Conservation (phyloP, 2,113 vertebrate genomes). For the Otus sunia region DNA sequence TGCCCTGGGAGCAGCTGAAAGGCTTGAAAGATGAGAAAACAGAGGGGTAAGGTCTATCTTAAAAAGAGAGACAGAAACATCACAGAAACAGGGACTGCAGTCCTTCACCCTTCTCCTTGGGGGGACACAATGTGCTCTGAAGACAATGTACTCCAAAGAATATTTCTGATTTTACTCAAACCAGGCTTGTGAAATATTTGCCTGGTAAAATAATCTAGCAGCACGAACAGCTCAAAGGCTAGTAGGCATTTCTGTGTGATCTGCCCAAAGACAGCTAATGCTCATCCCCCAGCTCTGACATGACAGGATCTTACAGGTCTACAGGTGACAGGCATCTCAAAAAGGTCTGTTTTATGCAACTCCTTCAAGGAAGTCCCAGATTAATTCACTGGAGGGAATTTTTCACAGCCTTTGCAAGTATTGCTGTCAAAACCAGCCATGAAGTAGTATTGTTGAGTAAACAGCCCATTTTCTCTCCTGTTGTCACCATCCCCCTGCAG, state of each 20-base stretch:
- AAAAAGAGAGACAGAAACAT: not conserved
- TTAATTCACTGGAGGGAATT: not conserved
- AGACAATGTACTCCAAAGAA: not conserved
- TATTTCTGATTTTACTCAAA: not conserved
- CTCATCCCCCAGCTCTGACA: not conserved
- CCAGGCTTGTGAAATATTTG: not conserved
- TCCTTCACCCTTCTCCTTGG: fast-evolving
- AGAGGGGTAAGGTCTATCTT: not conserved
- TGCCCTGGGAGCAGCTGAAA: not conserved
- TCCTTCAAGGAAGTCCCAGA: not conserved
- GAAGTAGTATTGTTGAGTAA: not conserved
- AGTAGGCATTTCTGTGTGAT: not conserved
- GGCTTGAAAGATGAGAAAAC: not conserved
- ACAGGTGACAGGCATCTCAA: not conserved
- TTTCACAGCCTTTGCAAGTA: not conserved
- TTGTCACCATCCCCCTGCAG: not conserved
- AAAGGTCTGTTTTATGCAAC: not conserved
- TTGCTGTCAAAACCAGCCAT: not conserved
- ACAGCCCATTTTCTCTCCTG: not conserved
- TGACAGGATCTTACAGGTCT: not conserved
- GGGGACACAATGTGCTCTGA: not conserved
- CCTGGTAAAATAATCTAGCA: not conserved
- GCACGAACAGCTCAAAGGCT: not conserved
- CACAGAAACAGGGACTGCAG: not conserved
- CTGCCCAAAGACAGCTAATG: not conserved